Conservation (phyloP, 2,797 vertebrate genomes). For the Arnoldichthys spilopterus region DNA sequence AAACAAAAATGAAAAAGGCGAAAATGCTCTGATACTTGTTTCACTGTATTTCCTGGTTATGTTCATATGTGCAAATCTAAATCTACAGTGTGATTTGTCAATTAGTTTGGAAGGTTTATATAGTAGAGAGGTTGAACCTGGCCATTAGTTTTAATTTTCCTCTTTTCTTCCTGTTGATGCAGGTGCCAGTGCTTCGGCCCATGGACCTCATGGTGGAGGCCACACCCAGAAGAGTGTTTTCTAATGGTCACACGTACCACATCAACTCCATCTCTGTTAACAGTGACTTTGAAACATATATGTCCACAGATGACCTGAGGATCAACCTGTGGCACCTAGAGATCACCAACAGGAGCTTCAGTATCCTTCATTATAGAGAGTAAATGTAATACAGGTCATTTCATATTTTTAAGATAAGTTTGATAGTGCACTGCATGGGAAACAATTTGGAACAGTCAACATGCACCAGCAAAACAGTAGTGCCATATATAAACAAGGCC, state of each 20-base stretch:
- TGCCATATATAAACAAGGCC: no score
- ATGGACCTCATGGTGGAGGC: conserved; percentile 94
- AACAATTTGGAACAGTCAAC: no score
- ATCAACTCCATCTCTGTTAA: conserved; percentile 93
- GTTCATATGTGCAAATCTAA: neutral
- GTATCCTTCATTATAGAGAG: conserved; percentile 89
- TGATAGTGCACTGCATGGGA: neutral
- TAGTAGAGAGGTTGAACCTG: neutral
- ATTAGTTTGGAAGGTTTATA: no score
- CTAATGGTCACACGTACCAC: conserved; percentile 89
- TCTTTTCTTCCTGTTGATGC: neutral
- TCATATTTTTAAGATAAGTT: neutral
- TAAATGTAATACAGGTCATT: neutral
- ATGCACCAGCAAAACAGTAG: no score
- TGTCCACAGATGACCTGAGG: conserved; percentile 89
- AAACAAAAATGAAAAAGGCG: no score
- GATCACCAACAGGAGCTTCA: conserved; percentile 91
- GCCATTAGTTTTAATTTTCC: conserved; percentile 7
- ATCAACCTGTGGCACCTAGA: conserved; percentile 92
- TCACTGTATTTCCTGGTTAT: neutral
- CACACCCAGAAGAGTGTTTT: conserved; percentile 84
- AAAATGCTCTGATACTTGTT: neutral
- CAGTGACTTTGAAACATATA: conserved; percentile 90
- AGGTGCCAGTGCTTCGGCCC: conserved; percentile 92
- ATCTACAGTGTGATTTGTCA: neutral